Percentiles rank a stretch among this genome's conserved stretches.
phyloP scores from a whole-genome alignment of 2,797 vertebrate genomes.

The Atherinosoma microstoma region DNA sequence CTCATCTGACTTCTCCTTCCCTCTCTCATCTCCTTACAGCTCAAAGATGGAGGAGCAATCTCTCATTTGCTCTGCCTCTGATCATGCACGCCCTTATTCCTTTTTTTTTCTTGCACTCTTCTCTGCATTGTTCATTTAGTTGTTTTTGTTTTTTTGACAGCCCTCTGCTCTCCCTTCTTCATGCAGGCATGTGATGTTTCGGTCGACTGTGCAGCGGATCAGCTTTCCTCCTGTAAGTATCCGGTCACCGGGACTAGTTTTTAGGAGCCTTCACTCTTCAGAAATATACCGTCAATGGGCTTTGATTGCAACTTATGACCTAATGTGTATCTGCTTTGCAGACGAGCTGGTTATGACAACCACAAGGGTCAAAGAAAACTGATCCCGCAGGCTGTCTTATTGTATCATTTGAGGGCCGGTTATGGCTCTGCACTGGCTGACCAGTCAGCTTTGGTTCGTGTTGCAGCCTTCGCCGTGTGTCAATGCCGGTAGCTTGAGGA shows the following conservation, averaged over 20 bases:
- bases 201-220: conserved; percentile 83
- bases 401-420: conserved; percentile 46
- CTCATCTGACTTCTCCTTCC: conserved; percentile 25
- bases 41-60: conserved; percentile 50
- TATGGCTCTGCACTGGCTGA: conserved; percentile 57
- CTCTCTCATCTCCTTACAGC: conserved; percentile 47
- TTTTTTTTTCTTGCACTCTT: conserved; percentile 36
- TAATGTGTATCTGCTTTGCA: conserved; percentile 43
- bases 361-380: conserved; percentile 46
- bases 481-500: conserved; percentile 66
- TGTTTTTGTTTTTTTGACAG: conserved; percentile 27
- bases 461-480: conserved; percentile 48
- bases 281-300: conserved; percentile 58
- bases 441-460: conserved; percentile 64
- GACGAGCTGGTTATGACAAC: conserved; percentile 58
- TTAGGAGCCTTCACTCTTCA: conserved; percentile 59
- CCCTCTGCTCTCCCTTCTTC: conserved; percentile 39
- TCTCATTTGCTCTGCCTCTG: conserved; percentile 47
- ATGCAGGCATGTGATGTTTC: conserved; percentile 85
- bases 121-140: conserved; percentile 7
- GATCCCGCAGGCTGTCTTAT: conserved; percentile 47
- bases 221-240: conserved; percentile 88
- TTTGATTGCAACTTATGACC: conserved; percentile 64
- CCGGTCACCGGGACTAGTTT: conserved; percentile 68
- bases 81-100: conserved; percentile 34